These are phyloP conservation scores for Suncus etruscus DNA, from an alignment of 2,113 vertebrate species.

Conservation along the genomic window DNA sequence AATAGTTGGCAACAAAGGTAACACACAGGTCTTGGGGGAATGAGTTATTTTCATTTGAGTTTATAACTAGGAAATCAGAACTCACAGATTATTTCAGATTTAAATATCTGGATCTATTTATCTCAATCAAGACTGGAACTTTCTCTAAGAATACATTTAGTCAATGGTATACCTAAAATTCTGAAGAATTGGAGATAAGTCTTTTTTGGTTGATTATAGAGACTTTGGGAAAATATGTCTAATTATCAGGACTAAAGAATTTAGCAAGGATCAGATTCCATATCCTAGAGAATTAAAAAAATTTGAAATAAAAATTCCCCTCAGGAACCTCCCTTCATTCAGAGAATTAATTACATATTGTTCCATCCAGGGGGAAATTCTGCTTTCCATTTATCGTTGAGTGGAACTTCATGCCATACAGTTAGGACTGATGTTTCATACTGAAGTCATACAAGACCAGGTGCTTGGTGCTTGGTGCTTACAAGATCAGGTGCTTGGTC, in stretches of 20 bases:
- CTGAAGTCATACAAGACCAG: background rate
- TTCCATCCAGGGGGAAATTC: background rate
- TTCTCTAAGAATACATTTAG: background rate
- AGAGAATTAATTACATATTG: background rate
- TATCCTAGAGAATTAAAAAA: background rate
- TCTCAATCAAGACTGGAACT: slow-evolving; percentile 10
- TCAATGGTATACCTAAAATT: slow-evolving; percentile 9
- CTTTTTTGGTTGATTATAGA: slow-evolving; percentile 10
- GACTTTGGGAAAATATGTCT: background rate
- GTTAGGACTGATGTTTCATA: background rate
- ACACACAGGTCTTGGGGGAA: slow-evolving; percentile 46
- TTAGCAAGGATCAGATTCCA: background rate
- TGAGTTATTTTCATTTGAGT: slow-evolving; percentile 62
- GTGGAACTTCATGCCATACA: background rate
- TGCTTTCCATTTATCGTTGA: background rate
- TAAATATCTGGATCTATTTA: slow-evolving; percentile 11
- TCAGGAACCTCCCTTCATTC: background rate
- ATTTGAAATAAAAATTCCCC: slow-evolving; percentile 12
- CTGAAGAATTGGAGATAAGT: background rate
- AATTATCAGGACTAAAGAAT: slow-evolving; percentile 6
- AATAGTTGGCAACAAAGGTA: slow-evolving; percentile 64
- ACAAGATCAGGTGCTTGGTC: slow-evolving; percentile 8
- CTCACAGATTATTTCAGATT: slow-evolving; percentile 31
- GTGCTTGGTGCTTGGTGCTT: no score
- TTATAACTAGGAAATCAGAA: slow-evolving; percentile 43